Conservation (phyloP, 2,113 vertebrate genomes). For the Percina caprodes region DNA sequence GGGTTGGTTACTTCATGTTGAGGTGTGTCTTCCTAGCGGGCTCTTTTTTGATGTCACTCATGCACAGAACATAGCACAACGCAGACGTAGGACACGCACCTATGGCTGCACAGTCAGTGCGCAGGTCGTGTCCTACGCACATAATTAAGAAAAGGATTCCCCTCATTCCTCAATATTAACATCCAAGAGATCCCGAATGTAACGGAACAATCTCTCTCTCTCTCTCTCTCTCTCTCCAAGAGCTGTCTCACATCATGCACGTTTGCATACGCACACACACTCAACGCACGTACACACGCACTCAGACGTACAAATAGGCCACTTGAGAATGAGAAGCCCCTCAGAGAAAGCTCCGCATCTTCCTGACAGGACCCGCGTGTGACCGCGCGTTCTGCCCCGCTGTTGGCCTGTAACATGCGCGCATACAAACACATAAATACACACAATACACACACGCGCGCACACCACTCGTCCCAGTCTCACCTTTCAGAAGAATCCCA, state of each 20-base stretch:
- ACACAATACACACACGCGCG: neutral
- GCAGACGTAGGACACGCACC: constrained; percentile 17
- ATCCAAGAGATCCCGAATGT: constrained; percentile 1
- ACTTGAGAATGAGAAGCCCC: constrained; percentile 8
- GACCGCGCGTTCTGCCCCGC: constrained; percentile 44
- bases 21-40: constrained; percentile 67
- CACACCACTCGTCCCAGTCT: constrained; percentile 46
- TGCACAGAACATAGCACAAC: constrained; percentile 5
- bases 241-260: constrained; percentile 18
- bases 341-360: neutral
- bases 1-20: constrained; percentile 36
- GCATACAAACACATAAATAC: constrained; percentile 3
- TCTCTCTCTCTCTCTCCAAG: neutral
- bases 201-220: constrained; percentile 16
- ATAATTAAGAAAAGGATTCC: constrained; percentile 6
- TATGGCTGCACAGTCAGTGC: neutral
- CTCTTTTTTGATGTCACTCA: constrained; percentile 18
- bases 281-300: constrained; percentile 26
- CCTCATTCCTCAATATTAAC: constrained; percentile 41
- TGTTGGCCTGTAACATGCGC: constrained; percentile 40
- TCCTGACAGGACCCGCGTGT: constrained; percentile 35
- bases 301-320: constrained; percentile 16
- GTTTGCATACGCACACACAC: constrained; percentile 25
- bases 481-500: constrained; percentile 82
- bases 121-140: constrained; percentile 11